A percentile compares a stretch with the other conserved stretches of the same genome.
phyloP scores from a whole-genome alignment of 2,113 vertebrate species.

The Petroica traversi region DNA sequence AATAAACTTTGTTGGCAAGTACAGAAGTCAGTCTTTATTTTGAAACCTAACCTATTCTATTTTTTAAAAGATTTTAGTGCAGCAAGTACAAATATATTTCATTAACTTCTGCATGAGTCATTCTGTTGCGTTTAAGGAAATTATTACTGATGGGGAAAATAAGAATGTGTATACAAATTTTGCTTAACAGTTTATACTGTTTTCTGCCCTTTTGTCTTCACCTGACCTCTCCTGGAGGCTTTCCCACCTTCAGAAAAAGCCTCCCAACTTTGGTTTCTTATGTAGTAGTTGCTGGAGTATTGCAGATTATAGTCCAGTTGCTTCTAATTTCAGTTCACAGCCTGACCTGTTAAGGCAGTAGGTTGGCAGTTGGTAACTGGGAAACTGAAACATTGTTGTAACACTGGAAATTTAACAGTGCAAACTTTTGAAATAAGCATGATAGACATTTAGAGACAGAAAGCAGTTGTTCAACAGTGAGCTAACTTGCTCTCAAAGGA shows the following conservation, averaged over 20 bases:
- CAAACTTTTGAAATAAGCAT: background rate
- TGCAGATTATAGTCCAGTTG: background rate
- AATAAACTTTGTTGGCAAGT: background rate
- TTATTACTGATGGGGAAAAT: background rate
- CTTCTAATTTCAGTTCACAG: background rate
- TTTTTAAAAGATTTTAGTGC: background rate
- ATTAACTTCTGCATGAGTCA: background rate
- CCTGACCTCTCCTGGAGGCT: background rate
- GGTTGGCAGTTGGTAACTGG: background rate
- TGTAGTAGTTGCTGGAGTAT: background rate
- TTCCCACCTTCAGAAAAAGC: background rate
- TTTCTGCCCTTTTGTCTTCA: background rate
- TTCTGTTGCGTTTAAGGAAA: background rate
- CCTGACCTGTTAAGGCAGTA: background rate
- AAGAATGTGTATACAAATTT: background rate
- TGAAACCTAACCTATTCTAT: background rate
- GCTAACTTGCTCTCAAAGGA: background rate
- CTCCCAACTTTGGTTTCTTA: background rate
- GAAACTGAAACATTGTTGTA: background rate
- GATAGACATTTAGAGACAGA: background rate
- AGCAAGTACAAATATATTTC: background rate
- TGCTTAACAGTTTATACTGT: background rate
- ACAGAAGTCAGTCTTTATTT: background rate
- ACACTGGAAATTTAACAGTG: background rate
- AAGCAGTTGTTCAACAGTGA: background rate